Evolutionary conservation across 2,888 invertebrate genomes (phyloP).

Genomic region (Subacronicta megacephala): DNA sequence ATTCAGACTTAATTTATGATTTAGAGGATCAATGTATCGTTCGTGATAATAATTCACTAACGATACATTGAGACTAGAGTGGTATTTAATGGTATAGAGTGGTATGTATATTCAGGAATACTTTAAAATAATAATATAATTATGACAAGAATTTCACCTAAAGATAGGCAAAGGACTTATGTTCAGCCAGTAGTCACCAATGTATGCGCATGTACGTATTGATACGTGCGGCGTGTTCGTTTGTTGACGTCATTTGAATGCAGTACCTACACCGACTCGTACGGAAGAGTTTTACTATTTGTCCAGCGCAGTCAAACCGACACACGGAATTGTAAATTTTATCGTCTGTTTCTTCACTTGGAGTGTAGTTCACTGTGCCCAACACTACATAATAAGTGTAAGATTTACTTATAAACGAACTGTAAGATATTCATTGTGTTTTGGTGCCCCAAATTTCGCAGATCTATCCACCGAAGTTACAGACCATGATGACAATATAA

Average conservation of each 20-base stretch:
- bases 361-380: slow-evolving; percentile 26
- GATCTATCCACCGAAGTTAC: no score
- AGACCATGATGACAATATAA: no score
- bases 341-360: slow-evolving; percentile 75
- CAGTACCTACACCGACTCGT: slow-evolving; percentile 74
- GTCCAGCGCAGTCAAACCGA: slow-evolving; percentile 81
- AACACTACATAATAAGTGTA: background rate
- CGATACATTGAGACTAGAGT: no score
- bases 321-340: slow-evolving; percentile 86
- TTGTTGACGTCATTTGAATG: slow-evolving; percentile 74
- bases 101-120: no score
- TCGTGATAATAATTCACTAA: no score
- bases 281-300: slow-evolving; percentile 85
- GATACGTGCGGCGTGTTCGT: slow-evolving; percentile 70
- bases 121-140: no score
- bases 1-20: no score
- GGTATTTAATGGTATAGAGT: no score
- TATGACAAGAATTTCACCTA: slow-evolving; percentile 48
- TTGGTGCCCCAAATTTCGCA: background rate
- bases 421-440: background rate
- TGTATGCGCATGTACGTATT: slow-evolving; percentile 52
- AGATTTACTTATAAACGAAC: slow-evolving; percentile 30
- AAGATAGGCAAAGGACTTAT: slow-evolving; percentile 49
- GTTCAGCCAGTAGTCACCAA: slow-evolving; percentile 48
- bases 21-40: no score